Evolutionary conservation across 2,113 vertebrate species (phyloP).

Genomic region (Lutjanus erythropterus): DNA sequence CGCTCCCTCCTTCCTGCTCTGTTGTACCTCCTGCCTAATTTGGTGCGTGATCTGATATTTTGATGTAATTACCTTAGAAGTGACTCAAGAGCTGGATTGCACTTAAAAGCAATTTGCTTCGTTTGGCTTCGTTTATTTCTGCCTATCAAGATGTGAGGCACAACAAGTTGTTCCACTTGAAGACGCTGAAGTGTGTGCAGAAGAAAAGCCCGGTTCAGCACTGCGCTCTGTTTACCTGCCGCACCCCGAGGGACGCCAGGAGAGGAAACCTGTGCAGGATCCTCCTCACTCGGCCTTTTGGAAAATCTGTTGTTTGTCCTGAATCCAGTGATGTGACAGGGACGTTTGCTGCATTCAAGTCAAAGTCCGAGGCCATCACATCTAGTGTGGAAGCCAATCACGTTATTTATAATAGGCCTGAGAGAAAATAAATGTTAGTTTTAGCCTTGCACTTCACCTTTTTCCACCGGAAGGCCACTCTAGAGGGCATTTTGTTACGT

Average conservation of each 20-base stretch:
- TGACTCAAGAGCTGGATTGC: constrained; percentile 58
- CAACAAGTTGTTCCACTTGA: constrained; percentile 50
- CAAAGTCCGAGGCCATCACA: not conserved
- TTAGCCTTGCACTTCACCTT: too few species aligned
- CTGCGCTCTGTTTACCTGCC: constrained; percentile 34
- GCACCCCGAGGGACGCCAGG: constrained; percentile 25
- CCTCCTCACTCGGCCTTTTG: too few species aligned
- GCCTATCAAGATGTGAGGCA: constrained; percentile 34
- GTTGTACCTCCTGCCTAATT: constrained; percentile 56
- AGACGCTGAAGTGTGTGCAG: constrained; percentile 20
- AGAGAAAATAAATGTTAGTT: too few species aligned
- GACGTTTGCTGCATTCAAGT: too few species aligned
- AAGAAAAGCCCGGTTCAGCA: constrained; percentile 25
- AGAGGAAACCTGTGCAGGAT: constrained; percentile 2
- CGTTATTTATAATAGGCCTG: too few species aligned
- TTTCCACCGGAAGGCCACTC: too few species aligned
- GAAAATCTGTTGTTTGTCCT: too few species aligned
- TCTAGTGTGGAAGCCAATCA: not conserved
- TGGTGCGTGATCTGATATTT: constrained; percentile 64
- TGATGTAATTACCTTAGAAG: constrained; percentile 66
- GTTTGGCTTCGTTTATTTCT: constrained; percentile 58
- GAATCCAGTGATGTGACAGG: too few species aligned
- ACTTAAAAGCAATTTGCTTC: constrained; percentile 71
- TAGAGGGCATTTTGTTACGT: too few species aligned
- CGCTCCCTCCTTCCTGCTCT: not conserved